phyloP scores from a whole-genome alignment of 1,140 invertebrate species.

The Achroia grisella region DNA sequence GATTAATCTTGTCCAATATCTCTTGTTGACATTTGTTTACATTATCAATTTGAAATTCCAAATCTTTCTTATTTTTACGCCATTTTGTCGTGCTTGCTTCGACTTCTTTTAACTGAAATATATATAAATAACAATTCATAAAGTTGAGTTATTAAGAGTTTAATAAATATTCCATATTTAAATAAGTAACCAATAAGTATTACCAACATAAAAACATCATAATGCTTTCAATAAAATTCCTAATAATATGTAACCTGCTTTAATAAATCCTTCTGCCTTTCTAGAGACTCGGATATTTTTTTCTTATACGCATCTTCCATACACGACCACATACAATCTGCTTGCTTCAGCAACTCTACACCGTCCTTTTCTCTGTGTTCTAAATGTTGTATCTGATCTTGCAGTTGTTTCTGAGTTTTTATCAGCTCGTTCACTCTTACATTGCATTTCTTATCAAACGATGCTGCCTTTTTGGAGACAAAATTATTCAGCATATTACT shows the following conservation, averaged over 20 bases:
- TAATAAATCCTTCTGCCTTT: constrained; percentile 32
- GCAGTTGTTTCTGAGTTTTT: constrained; percentile 30
- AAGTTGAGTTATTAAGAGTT: no score
- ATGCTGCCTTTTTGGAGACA: constrained; percentile 29
- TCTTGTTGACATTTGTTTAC: constrained; percentile 41
- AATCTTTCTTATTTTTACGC: constrained; percentile 52
- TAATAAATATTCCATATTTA: no score
- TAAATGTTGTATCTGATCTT: constrained; percentile 36
- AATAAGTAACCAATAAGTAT: no score
- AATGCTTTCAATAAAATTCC: no score
- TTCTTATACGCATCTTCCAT: constrained; percentile 57
- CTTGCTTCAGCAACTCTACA: constrained; percentile 35
- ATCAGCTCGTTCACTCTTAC: constrained; percentile 30
- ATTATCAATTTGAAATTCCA: constrained; percentile 41
- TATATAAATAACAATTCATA: background rate
- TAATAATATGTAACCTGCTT: no score
- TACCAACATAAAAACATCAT: no score
- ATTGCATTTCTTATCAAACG: constrained; percentile 42
- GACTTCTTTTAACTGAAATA: constrained; percentile 40
- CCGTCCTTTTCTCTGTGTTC: constrained; percentile 45
- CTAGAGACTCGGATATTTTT: constrained; percentile 38
- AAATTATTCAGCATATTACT: background rate
- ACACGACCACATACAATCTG: constrained; percentile 54
- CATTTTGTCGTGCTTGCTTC: constrained; percentile 44
- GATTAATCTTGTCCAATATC: constrained; percentile 41